phyloP scores from a whole-genome alignment of 35 echinoderm and acorn worm genomes.

The Lytechinus pictus region DNA sequence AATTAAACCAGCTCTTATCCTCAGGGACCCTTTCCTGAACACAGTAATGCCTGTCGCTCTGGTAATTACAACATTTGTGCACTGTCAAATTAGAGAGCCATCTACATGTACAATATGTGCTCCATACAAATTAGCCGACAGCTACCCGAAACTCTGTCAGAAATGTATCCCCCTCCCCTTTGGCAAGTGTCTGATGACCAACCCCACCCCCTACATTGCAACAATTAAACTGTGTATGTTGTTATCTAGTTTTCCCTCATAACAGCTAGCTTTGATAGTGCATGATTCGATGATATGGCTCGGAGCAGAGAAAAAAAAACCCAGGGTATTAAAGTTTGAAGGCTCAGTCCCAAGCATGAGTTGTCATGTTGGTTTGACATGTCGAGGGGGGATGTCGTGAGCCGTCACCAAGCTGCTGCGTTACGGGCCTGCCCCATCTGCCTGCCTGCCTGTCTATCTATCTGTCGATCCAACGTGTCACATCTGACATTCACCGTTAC shows the following conservation, averaged over 20 bases:
- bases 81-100: not conserved
- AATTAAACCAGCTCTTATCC: not conserved
- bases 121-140: not conserved
- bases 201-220: not conserved
- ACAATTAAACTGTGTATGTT: not conserved
- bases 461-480: conserved; percentile 20
- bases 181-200: not conserved
- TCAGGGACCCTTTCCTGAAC: not conserved
- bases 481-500: conserved; percentile 25
- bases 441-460: not conserved
- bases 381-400: not conserved
- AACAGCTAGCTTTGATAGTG: not conserved
- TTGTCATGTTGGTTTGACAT: conserved; percentile 8
- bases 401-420: conserved; percentile 28
- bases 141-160: not conserved
- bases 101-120: not conserved
- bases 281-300: not conserved
- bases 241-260: not conserved
- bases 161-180: not conserved
- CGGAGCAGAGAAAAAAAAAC: not conserved
- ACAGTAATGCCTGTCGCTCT: not conserved
- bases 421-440: not conserved
- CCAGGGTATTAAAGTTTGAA: not conserved
- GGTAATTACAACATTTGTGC: conserved; percentile 18
- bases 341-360: conserved; percentile 13